Evolutionary conservation across 2,797 vertebrate species (phyloP), one percentile per base, ranked within the genome.

Genomic region (Lates japonicus): DNA sequence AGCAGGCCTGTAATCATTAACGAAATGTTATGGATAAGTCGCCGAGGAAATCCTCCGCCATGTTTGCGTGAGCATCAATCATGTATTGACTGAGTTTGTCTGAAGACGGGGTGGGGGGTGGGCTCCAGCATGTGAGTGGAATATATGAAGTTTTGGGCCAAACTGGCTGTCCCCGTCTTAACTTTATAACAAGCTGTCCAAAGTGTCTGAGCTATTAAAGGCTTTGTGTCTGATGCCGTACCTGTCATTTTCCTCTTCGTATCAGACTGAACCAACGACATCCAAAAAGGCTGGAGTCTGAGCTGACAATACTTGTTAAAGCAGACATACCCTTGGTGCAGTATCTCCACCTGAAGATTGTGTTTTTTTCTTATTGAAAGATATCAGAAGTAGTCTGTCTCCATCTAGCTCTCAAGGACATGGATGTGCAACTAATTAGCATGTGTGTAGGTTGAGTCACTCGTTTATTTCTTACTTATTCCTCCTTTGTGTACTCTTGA

Each of bases 21-120:
- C n/a, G 42, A 86, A 81, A 86, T 70, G 81, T 84, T 86, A 87
- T 68, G 82, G 79, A 90, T 87, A 72, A 84, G 83, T 81, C 83
- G 77, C 85, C 46, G 59, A 81, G 82, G 83, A 87, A 84, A 79
- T 84, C 48, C 80, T 77, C 61, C 1, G 33, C 65, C 48, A 39
- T 68, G 69, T 80, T 74, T 20, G 22, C 63, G 35, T 66, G 68
- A 72, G 72, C 85, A 77, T 90, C 80, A 85, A 68, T 88, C 83
- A 78, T 60, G 74, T 78, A 88, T 84, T 49, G 85, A 90, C 76
- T 68, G 16, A 62, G 75, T 78, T 46, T 67, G 78, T 85, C 64
- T 35, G 44, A 51, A 71, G 44, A 82, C 3, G 37, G 14, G 25
- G 19, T 29, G 2, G 25, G 46, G 16, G 22, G 17, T 29, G 78